phyloP scores from a whole-genome alignment of 1,140 invertebrate species.

The Neodiprion lecontei region DNA sequence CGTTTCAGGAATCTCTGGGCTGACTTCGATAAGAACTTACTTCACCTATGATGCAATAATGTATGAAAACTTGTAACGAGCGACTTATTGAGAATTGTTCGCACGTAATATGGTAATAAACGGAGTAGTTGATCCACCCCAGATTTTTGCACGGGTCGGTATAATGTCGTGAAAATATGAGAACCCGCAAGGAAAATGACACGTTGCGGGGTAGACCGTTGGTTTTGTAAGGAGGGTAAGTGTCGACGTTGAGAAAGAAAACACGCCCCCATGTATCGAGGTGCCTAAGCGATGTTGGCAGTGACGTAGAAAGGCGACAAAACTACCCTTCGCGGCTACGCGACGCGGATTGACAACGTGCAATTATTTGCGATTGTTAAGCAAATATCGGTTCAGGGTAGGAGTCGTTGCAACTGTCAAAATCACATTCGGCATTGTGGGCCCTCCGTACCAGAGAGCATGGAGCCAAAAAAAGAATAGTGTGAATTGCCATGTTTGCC shows the following conservation, averaged over 20 bases:
- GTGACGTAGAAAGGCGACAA: not conserved
- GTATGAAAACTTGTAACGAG: too few relatives aligned
- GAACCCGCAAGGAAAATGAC: not conserved
- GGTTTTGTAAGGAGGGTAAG: not conserved
- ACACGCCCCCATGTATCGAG: not conserved
- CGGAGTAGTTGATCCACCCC: too few relatives aligned
- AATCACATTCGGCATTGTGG: slow-evolving; percentile 9
- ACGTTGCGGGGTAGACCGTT: not conserved
- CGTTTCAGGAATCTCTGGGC: too few relatives aligned
- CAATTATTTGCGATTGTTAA: slow-evolving; percentile 14
- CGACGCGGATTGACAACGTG: not conserved
- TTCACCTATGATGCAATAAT: too few relatives aligned
- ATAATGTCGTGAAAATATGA: not conserved
- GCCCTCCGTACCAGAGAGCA: not conserved
- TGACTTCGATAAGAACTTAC: too few relatives aligned
- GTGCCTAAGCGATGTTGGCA: not conserved
- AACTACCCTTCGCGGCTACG: not conserved
- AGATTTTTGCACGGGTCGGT: not conserved
- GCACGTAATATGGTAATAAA: too few relatives aligned
- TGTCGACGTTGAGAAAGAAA: not conserved
- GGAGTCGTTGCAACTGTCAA: slow-evolving; percentile 13
- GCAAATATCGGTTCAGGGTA: not conserved
- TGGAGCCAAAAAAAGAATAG: not conserved
- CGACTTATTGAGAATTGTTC: too few relatives aligned
- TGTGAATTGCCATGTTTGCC: slow-evolving; percentile 13